Evolutionary conservation across 2,797 vertebrate genomes (phyloP).

Genomic region (Sphenopsis melanotis): DNA sequence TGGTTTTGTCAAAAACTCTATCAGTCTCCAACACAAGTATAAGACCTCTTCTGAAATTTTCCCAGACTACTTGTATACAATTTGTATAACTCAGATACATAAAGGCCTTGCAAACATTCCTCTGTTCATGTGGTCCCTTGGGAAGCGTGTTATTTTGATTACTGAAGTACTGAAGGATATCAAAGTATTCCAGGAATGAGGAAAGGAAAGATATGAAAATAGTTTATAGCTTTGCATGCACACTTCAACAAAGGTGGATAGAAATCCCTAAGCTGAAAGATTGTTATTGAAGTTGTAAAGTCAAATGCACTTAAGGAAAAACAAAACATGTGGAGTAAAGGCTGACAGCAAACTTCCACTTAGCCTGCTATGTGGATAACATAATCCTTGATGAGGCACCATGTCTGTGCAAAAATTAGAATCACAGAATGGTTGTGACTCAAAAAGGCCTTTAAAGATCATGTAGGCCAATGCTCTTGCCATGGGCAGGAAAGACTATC

Average conservation of each 20-base stretch:
- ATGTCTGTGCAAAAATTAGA: neutral
- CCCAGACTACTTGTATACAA: neutral
- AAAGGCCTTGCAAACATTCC: neutral
- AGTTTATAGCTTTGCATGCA: neutral
- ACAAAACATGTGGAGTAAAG: neutral
- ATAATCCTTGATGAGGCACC: neutral
- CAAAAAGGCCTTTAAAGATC: neutral
- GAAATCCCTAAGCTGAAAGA: neutral
- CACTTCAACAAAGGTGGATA: neutral
- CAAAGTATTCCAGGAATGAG: neutral
- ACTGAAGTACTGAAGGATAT: neutral
- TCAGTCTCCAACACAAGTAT: neutral
- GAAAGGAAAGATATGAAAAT: neutral
- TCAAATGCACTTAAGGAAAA: neutral
- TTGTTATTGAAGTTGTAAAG: neutral
- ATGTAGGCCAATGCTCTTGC: neutral
- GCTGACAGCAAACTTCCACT: neutral
- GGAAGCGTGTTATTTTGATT: neutral
- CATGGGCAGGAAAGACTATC: neutral
- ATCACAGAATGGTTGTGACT: neutral
- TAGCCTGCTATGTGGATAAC: neutral
- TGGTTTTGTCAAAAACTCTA: neutral
- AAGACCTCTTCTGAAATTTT: neutral
- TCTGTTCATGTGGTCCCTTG: neutral
- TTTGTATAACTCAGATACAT: neutral